Evolutionary conservation across 2,113 vertebrate genomes (phyloP), one percentile per base, ranked within the genome.

Genomic region (Trichomycterus rosablanca): DNA sequence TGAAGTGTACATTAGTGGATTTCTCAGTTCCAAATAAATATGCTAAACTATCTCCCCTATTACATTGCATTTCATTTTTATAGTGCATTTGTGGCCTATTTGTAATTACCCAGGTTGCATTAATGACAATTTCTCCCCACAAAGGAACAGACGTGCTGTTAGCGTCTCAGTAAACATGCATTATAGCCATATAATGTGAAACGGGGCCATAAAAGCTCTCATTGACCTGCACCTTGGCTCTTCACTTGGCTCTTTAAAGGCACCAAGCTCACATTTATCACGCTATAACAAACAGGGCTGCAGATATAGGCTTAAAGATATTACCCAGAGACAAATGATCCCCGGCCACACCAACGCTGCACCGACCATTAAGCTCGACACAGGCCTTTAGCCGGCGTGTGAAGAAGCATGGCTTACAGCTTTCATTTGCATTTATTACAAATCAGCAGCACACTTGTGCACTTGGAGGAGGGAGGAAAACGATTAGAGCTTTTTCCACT

Each of bases 341-440:
- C 84, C 84, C 83, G 83, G 88, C 85, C 87, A 50, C 46, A 35
- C 37, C 19, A 37, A 28, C 57, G 26, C 42, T 69, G 84, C 84
- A 83, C 85, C 85, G 89, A 87, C 89, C 89, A 91, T 91, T 89
- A 91, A 90, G 88, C 87, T 86, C 74, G 86, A 88, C 83, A 86
- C 87, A 88, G 57, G 66, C 71, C 85, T 86, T 85, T 91, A 88
- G 80, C 88, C 83, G 82, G 87, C 88, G 89, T 90, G 84, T 84
- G 87, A 89, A 91, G 53, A 90, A 90, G 88, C 88, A 89, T 87
- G 89, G 89, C 89, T 92, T 88, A 89, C 87, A 89, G 89, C 87
- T 88, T 90, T 92, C 88, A 91, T 91, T 89, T 91, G 88, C 91
- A 92, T 90, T 89, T 89, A 92, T 93, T 93, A 92, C 89, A 91